phyloP scores from a whole-genome alignment of 2,797 vertebrate species.

The Alauda arvensis region DNA sequence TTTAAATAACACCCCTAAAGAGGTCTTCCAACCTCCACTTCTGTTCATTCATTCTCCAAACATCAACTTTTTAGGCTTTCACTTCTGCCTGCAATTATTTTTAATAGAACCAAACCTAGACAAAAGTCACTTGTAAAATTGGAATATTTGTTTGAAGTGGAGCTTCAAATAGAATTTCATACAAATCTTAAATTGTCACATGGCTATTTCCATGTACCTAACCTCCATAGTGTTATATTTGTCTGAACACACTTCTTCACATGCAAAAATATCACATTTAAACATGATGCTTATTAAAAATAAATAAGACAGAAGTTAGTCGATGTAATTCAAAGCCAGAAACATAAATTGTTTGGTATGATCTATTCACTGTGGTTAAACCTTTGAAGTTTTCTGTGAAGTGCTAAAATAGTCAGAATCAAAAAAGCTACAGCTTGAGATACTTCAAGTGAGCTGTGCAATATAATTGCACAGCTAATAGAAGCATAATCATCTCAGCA shows the following conservation, averaged over 20 bases:
- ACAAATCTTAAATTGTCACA: neutral
- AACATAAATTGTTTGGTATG: conserved; percentile 11
- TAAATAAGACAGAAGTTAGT: neutral
- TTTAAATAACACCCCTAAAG: neutral
- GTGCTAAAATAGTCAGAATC: conserved; percentile 38
- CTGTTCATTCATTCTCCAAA: neutral
- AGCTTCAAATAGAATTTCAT: neutral
- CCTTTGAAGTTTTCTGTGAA: conserved; percentile 58
- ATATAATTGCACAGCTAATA: conserved; percentile 73
- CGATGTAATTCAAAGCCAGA: conserved; percentile 9
- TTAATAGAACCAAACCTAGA: neutral
- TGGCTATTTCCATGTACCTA: neutral
- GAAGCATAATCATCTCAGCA: conserved; percentile 66
- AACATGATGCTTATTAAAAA: neutral
- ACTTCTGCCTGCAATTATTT: neutral
- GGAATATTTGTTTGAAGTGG: neutral
- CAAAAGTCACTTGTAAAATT: neutral
- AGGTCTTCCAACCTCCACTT: neutral
- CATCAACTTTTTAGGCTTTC: neutral
- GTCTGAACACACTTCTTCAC: neutral
- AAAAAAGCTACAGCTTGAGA: conserved; percentile 64
- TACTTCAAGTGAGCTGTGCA: conserved; percentile 47
- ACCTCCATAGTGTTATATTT: neutral
- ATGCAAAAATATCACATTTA: neutral
- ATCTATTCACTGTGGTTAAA: conserved; percentile 23